Percentiles rank a stretch among this genome's conserved stretches.
Evolutionary conservation across 2,113 vertebrate species (phyloP).

Genomic region (Mesembrinibis cayennensis): DNA sequence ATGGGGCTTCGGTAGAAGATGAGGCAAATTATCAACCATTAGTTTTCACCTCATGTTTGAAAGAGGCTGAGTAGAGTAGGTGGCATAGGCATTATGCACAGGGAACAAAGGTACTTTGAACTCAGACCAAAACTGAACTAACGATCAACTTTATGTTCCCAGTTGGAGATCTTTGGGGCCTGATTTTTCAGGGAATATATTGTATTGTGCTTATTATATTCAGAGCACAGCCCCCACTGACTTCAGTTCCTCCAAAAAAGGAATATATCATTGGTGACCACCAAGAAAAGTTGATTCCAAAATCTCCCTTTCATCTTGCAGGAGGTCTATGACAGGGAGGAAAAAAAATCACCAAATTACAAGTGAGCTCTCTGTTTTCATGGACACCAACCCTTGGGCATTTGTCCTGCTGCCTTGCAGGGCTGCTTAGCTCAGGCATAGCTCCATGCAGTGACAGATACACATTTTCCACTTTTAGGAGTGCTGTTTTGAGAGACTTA

Average conservation of each 20-base stretch:
- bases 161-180: background rate
- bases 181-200: background rate
- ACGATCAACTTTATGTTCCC: background rate
- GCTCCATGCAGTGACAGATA: background rate
- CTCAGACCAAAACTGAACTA: background rate
- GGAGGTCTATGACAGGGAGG: background rate
- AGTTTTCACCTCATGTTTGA: background rate
- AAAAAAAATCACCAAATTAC: background rate
- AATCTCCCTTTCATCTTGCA: background rate
- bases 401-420: background rate
- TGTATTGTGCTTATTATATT: background rate
- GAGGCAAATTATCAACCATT: background rate
- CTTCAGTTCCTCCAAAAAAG: background rate
- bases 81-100: background rate
- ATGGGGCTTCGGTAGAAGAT: background rate
- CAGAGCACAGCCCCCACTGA: background rate
- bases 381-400: background rate
- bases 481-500: background rate
- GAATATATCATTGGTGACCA: background rate
- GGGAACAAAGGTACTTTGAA: background rate
- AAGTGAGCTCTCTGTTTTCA: background rate
- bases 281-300: background rate
- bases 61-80: background rate
- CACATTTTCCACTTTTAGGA: background rate
- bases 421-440: background rate